Base-by-base conservation (phyloP, 2,888 invertebrate genomes). In the Cremastinae sp. region DNA sequence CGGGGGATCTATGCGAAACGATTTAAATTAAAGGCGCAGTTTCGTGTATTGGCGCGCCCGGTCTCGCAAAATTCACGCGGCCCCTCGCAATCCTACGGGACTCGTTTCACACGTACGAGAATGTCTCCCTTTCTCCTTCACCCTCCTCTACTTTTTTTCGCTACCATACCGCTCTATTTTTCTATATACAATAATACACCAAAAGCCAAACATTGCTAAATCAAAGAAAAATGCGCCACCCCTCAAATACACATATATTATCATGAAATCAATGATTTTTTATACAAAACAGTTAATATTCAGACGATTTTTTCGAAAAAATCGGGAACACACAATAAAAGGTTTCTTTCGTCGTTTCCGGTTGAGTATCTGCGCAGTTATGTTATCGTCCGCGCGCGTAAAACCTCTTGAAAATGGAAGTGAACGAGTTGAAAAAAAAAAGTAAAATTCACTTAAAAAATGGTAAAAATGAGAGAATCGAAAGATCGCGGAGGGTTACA, bases 11-110 rank as follows among this genome's bases (percentile, higher is more conserved):
- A 83, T 80, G 81, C 75, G 80, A 81, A 80, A 73, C 82, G 81
- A 83, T 84, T 84, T 83, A 83, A 84, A 84, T 84, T 84, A 84
- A 84, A 84, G 82, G 81, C n/a, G n/a, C 79, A 80, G 81, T 81
- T 78, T 75, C 79, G 78, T 28, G 28, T 68, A 59, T 59, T 58
- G 62, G 68, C 56, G 72, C 62, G 53, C 47, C 58, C 49, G 65
- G 54, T 71, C 62, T 68, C 62, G 62, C 72, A 66, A 75, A 75
- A 75, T 75, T 75, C 75, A 75, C 75, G 72, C 72, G 54, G 72
- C 72, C 72, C 58, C 41, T 28, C 5, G 28, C 28, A 28, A 56
- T 66, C 75, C 71, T 54, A 16, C 53, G 75, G 70, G 70, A 74
- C 78, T 75, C 71, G 70, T 75, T 74, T 74, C 70, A 74, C 75